Evolutionary conservation across 1,140 invertebrate species (phyloP), one percentile per base, ranked within the genome.

Genomic region (Anastrepha ludens): DNA sequence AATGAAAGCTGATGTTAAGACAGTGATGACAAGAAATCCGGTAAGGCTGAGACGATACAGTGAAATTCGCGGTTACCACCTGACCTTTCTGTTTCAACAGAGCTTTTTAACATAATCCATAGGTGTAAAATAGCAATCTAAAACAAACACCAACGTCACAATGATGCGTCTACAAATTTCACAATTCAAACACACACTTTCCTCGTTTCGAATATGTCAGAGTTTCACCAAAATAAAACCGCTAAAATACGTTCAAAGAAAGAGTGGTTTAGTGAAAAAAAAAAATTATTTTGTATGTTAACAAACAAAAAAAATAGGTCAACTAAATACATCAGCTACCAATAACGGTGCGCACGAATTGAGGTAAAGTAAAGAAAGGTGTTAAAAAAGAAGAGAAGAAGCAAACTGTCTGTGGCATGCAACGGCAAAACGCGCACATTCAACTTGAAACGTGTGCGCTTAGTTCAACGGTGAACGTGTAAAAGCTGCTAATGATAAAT

Each of bases 361-460:
- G n/a, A 81, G n/a, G 41, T 81, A 55, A 81, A 81, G 50, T 81
- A 81, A 81, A 81, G 74, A 81, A 81, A 81, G 29, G 74, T 81
- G 74, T 81, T 41, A 81, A 81, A 81, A 47, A 81, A 55, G 13
- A 55, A 55, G 8, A 81, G 8, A 81, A 55, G 47, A 2, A 20
- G 41, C 60, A 62, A 62, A 17, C n/a, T 8, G 4, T 29, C 17
- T 6, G n/a, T 50, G 70, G 5, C 44, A 17, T 81, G 74, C 44
- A 81, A 20, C 20, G 50, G 74, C 74, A 29, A 81, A 47, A 70
- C 3, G 41, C 15, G 67, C 39, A 20, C 17, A 55, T 29, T 11
- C 47, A 81, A 81, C 47, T 47, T 41, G 9, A 41, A 81, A 81
- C n/a, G 47, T 47, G 44, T 20, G 74, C 17, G 47, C 47, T 11